Base-by-base conservation (phyloP, 2,797 vertebrate species). In the Sebastes vulpes region DNA sequence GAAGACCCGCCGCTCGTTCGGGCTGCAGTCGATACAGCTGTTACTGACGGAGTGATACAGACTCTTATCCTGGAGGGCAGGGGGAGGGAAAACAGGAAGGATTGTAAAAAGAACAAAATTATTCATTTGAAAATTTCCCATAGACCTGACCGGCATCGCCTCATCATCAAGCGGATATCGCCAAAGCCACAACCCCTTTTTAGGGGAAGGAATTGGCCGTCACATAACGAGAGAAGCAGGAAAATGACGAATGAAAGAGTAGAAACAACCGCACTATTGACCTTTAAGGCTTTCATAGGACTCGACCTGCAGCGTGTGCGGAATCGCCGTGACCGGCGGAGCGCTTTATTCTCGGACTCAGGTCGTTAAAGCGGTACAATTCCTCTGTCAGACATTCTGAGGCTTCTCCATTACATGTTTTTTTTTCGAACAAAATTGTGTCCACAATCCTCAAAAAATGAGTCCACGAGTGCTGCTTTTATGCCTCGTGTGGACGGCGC, bases 31-130 rank as follows among this genome's bases (percentile, higher is more conserved):
- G 79, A 99, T 87, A 72, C 98, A 99, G 94, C 98, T 98, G 96
- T 97, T 97, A 58, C 97, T 99, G 90, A 98, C 93, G 0, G 97
- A 96, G 85, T 99, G 98, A 84, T 96, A 98, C 16, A 99, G 90
- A 58, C 94, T 98, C 88, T 96, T 96, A 88, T 99, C 98, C 98
- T 99, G 83, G 1, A 23, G 20, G 20, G 11, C 0, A 5, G 3
- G 11, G 31, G 11, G 16, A 0, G 25, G 10, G 9, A 1, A 29
- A 9, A 50, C 16, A n/a, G 26, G 28, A 23, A 54, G 14, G 1
- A 18, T 4, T 1, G 20, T 21, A 16, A 50, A 7, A 42, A 38
- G 4, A 16, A 59, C 9, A 2, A 12, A 18, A 46, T 10, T n/a
- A n/a, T 42, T 16, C 38, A 14, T 6, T 23, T 6, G 1, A 58